A percentile compares a stretch with the other conserved stretches of the same genome.
Conservation (phyloP, 2,113 vertebrate genomes). For the Athene noctua region DNA sequence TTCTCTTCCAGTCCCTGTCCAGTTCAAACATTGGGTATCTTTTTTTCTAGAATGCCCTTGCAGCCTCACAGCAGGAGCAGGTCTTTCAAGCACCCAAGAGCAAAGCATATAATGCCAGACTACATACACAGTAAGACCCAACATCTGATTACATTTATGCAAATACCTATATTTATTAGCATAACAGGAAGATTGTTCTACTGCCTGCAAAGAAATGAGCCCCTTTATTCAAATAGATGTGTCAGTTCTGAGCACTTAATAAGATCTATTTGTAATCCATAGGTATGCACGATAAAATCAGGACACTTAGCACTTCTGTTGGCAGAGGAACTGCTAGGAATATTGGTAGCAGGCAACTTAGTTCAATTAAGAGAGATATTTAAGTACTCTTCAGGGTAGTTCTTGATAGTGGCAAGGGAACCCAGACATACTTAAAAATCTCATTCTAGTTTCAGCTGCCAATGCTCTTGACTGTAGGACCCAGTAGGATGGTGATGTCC, state of each 20-base stretch:
- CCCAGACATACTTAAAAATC: background rate
- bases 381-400: slow-evolving; percentile 7
- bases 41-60: background rate
- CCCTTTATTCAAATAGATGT: slow-evolving; percentile 4
- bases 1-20: background rate
- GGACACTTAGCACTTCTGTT: background rate
- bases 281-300: background rate
- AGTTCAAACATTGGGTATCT: background rate
- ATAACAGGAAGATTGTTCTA: slow-evolving; percentile 19
- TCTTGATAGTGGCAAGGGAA: background rate
- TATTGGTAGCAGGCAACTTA: background rate
- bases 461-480: background rate
- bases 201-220: slow-evolving; percentile 17
- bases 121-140: background rate
- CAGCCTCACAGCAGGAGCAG: background rate
- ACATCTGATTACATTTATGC: slow-evolving; percentile 22
- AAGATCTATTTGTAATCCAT: slow-evolving; percentile 31
- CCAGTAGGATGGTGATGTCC: background rate
- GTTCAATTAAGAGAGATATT: background rate
- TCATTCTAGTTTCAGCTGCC: background rate
- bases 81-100: background rate
- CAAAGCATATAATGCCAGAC: background rate
- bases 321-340: background rate
- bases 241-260: slow-evolving; percentile 41
- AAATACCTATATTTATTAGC: slow-evolving; percentile 34